phyloP scores from a whole-genome alignment of 2,888 invertebrate species.

The Drosophila atripex region DNA sequence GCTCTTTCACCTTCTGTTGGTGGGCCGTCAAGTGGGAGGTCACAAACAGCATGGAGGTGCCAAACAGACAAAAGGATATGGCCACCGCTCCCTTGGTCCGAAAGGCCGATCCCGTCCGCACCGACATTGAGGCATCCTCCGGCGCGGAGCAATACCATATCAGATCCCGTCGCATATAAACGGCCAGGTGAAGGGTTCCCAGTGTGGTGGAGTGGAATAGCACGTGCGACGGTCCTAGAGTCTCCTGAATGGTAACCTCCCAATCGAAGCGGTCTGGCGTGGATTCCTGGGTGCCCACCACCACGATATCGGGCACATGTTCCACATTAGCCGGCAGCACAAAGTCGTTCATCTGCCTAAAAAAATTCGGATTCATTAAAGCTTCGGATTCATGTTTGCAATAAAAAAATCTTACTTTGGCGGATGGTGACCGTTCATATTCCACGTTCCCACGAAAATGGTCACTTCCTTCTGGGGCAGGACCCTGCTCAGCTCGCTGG shows the following conservation, averaged over 20 bases:
- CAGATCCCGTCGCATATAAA: slow-evolving; percentile 95
- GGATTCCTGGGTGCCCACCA: slow-evolving; percentile 97
- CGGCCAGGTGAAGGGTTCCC: slow-evolving; percentile 93
- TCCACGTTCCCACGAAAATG: slow-evolving; percentile 97
- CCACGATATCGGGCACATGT: slow-evolving; percentile 95
- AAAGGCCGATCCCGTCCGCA: slow-evolving; percentile 94
- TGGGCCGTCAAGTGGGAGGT: slow-evolving; percentile 98
- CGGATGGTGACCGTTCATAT: slow-evolving; percentile 96
- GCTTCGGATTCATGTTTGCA: background rate
- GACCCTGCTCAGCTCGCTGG: slow-evolving; percentile 92
- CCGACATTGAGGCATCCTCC: slow-evolving; percentile 94
- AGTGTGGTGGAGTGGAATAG: slow-evolving; percentile 93
- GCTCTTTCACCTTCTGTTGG: slow-evolving; percentile 93
- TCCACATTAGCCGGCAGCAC: slow-evolving; percentile 93
- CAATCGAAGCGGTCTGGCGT: slow-evolving; percentile 93
- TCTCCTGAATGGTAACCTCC: slow-evolving; percentile 96
- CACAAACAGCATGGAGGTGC: slow-evolving; percentile 97
- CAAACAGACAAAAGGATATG: slow-evolving; percentile 95
- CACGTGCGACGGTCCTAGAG: slow-evolving; percentile 96
- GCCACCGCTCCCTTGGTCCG: slow-evolving; percentile 98
- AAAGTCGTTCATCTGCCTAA: slow-evolving; percentile 93
- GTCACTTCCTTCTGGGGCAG: slow-evolving; percentile 93
- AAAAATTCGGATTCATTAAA: background rate
- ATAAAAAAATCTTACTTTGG: slow-evolving; percentile 87
- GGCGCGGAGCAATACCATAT: slow-evolving; percentile 98